Evolutionary conservation across 2,888 invertebrate species (phyloP), one percentile per base, ranked within the genome.

Genomic region (Microplitis manilae): DNA sequence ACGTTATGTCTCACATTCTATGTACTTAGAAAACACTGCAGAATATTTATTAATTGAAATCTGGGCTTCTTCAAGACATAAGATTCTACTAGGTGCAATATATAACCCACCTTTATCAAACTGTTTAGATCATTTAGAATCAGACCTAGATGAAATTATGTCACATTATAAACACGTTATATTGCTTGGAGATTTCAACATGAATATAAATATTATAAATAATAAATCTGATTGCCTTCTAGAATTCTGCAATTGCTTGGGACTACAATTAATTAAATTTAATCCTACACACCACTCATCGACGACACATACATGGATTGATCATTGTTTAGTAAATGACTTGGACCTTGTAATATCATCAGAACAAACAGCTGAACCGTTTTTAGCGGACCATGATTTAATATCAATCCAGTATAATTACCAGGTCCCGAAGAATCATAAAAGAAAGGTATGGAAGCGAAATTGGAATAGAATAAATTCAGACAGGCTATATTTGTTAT

Each of bases 311-410:
- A 74, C 59, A 1, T 68, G 74, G 68, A 13, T 74, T 1, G 15
- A 74, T 59, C n/a, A 41, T 6, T 65, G 41, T 9, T 9, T 41
- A 2, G 41, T 41, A 30, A 30, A 41, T 9, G 2, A 20, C 20
- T 20, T 2, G 20, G 20, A 20, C 20, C 20, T 20, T 20, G 20
- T 20, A 20, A 20, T 20, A 2, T 1, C 20, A 2, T 20, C 20
- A 2, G 0, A 20, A 1, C 62, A 61, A 60, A 60, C 75, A 20
- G 68, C 39, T 13, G 68, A 69, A 60, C 68, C 8, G 5, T 75
- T 75, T 38, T 68, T 70, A 15, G 68, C 64, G 2, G 75, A 20
- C n/a, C 64, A 75, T 40, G 75, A 75, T 30, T 50, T 70, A 7
- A 75, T 70, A 6, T 69, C n/a, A 30, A 13, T 62, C 5, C n/a